Evolutionary conservation across 1,140 invertebrate genomes (phyloP), one percentile per base, ranked within the genome.

Genomic region (Solen grandis): DNA sequence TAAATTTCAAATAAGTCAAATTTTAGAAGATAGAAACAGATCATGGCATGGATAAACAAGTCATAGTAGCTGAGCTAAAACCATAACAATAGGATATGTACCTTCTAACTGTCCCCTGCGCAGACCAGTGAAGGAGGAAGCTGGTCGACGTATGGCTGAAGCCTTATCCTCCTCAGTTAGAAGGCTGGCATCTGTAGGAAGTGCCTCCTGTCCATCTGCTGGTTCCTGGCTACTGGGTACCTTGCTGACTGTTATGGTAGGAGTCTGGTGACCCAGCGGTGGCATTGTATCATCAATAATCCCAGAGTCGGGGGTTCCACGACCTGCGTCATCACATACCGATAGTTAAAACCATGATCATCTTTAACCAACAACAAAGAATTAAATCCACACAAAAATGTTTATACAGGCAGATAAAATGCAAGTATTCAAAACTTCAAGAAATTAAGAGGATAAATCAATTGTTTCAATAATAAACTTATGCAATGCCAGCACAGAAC

Each of bases 291-390:
- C n/a, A 16, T 80, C 77, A 50, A 62, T 66, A n/a, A 80, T 80
- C 38, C 77, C 77, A 35, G 77, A 80, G 27, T 80, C 77, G 2
- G 77, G 77, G 38, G 77, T 72, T 2, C 68, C 77, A 16, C 77
- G 55, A 16, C 69, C 77, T 80, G 57, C 16, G 59, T 68, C 19
- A 52, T 25, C 14, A 41, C 8, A 41, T 10, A 41, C 38, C 5
- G 10, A 63, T 16, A 16, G 27, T 22, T 22, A 33, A 33, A 29
- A 13, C 13, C 4, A 31, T 63, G 8, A 33, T 63, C 35, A 33
- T 10, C 13, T 16, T 33, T 59, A 50, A n/a, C 13, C n/a, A 14
- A 14, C 46, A 50, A 50, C 13, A 50, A 13, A 50, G 46, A 50
- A 50, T 50, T n/a, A 50, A n/a, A 50, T 50, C 13, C n/a, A 50